Evolutionary conservation across 2,888 invertebrate genomes (phyloP).

Genomic region (Pandemis corylana): DNA sequence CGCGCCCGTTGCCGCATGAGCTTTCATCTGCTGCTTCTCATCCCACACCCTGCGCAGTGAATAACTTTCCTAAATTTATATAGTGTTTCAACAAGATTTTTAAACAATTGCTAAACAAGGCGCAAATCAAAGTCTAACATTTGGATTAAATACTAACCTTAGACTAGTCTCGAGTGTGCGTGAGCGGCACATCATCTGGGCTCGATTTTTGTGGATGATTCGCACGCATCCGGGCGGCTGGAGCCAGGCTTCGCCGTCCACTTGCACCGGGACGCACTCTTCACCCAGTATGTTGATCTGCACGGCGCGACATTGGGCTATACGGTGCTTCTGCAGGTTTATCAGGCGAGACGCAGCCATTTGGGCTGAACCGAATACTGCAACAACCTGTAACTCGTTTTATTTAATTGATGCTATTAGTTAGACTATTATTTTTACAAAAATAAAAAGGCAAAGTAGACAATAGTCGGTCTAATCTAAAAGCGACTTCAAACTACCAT

Average conservation of each 20-base stretch:
- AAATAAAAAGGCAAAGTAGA: too few species aligned
- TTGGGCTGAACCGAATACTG: slow-evolving; percentile 98
- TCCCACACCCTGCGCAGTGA: slow-evolving; percentile 68
- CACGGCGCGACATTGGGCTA: slow-evolving; percentile 97
- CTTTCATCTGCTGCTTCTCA: slow-evolving; percentile 79
- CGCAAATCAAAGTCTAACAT: background rate
- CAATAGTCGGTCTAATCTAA: too few species aligned
- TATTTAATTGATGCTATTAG: background rate
- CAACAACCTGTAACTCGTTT: slow-evolving; percentile 86
- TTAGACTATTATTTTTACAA: background rate
- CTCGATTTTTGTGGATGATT: slow-evolving; percentile 98
- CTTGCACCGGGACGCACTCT: slow-evolving; percentile 97
- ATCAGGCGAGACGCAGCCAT: slow-evolving; percentile 98
- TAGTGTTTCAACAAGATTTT: background rate
- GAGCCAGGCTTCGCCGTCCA: slow-evolving; percentile 99
- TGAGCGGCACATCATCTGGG: slow-evolving; percentile 97
- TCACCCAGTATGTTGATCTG: slow-evolving; percentile 98
- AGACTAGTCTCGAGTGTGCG: slow-evolving; percentile 95
- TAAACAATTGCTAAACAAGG: background rate
- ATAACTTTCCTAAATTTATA: slow-evolving; percentile 13
- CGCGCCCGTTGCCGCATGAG: slow-evolving; percentile 58
- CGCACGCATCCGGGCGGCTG: slow-evolving; percentile 98
- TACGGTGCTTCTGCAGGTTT: slow-evolving; percentile 98
- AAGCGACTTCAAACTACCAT: too few species aligned
- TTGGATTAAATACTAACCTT: slow-evolving; percentile 69